Base-by-base conservation (phyloP, 2,888 invertebrate species). In the Ormyrus pomaceus region DNA sequence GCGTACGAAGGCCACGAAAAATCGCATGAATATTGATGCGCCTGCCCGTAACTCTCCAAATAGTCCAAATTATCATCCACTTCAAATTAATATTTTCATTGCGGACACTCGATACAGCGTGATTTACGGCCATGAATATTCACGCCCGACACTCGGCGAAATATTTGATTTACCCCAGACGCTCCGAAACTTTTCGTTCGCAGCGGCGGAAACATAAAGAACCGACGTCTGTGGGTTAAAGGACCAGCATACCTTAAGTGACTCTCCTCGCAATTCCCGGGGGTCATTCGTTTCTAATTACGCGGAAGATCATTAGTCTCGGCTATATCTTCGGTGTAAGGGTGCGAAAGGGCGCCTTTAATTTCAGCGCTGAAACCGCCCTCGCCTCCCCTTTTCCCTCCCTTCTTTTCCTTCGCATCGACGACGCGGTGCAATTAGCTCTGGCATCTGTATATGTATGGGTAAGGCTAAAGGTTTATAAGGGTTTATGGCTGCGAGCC, bases 241-340 rank as follows among this genome's bases (percentile, higher is more conserved):
- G 46, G 53, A 58, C 46, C 11, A 19, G 8, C 7, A 10, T 0
- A 45, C 51, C n/a, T 45, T 34, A 34, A 51, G 50, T 77, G 53
- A 53, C 53, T 13, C 51, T 10, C 7, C 50, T 46, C 51, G 11
- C 64, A 46, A 55, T 71, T 78, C 62, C 71, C 70, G 6, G 58
- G 34, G 50, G 71, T 78, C 76, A 72, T 72, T 79, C 66, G 48
- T 65, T 76, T 68, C 72, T 76, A 79, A 81, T 79, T 81, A 72
- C 50, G 53, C 59, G 58, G 70, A 66, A 75, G 62, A 72, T 79
- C 75, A 79, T 81, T 81, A 78, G 76, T 79, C 76, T 81, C 64
- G 76, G 61, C 75, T 79, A 72, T 68, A 66, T 72, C 66, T 62
- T 73, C 58, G 70, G 48, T 62, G 53, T 5, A 10, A 6, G 50